A percentile compares a stretch with the other conserved stretches of the same genome.
phyloP scores from a whole-genome alignment of 2,113 vertebrate genomes.

The Nettapus auritus region DNA sequence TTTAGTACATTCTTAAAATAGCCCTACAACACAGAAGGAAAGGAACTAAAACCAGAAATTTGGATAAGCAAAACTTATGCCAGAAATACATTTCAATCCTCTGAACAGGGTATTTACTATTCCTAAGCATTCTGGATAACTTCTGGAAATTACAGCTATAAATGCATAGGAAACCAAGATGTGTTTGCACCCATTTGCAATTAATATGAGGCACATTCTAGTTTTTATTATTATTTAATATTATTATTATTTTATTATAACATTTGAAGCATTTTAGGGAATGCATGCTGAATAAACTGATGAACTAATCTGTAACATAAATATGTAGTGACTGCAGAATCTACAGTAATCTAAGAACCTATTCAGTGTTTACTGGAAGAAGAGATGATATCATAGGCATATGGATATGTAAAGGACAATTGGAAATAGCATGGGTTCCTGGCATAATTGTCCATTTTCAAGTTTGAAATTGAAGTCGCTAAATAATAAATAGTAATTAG shows the following conservation, averaged over 20 bases:
- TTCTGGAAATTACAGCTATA: neutral
- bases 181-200: neutral
- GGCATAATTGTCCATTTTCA: neutral
- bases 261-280: neutral
- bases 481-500: no score
- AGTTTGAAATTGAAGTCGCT: neutral
- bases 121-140: neutral
- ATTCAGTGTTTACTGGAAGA: neutral
- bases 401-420: neutral
- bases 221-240: neutral
- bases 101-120: neutral
- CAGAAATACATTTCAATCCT: neutral
- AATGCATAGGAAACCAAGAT: neutral
- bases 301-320: neutral
- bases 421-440: neutral
- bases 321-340: neutral
- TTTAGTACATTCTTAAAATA: neutral
- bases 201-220: neutral
- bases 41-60: rapidly evolving
- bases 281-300: neutral
- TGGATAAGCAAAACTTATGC: neutral
- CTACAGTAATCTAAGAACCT: neutral
- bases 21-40: neutral
- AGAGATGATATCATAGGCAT: neutral
- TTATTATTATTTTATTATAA: neutral